Evolutionary conservation across 2,888 invertebrate genomes (phyloP), one percentile per base, ranked within the genome.

Genomic region (Pegoplata infirma): DNA sequence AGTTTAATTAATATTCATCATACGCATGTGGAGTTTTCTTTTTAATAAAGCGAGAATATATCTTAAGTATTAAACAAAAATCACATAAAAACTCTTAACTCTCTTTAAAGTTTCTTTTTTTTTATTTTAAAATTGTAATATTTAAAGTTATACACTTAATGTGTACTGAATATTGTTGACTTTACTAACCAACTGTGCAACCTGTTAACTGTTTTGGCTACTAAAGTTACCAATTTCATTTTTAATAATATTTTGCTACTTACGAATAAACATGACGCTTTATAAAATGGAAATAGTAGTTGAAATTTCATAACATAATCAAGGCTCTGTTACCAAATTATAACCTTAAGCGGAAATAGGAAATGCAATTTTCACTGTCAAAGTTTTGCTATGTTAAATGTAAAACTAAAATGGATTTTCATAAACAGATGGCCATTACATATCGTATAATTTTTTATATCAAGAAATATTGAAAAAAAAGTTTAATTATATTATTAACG

Each of bases 161-260:
- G n/a, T n/a, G n/a, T n/a, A 7, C 3, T 32, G 32, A 23, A 36
- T 63, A 40, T 64, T 73, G 55, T 80, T 81, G 82, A 79, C 76
- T 76, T 78, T 75, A 73, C 76, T 69, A 74, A 72, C 59, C 77
- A 61, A 66, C 36, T 76, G 63, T 59, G 74, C 51, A 74, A 74
- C 76, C 76, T 73, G 32, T 47, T 72, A 68, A 78, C 76, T 66
- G 25, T 76, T 14, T n/a, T 53, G 19, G 3, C 63, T 53, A 46
- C 55, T 69, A 44, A 75, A 79, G 66, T 79, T 61, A 44, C 55
- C 66, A 79, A 63, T 67, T 71, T 47, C 61, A 67, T 23, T 64
- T 71, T 79, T 74, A 67, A 75, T 67, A 79, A 74, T 49, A 51
- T 67, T 67, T 66, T 79, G 25, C 59, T 69, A 74, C 40, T 69